Evolutionary conservation across 64 coral and sea anemone genomes (phyloP).

Genomic region (Dendronephthya gigantea): DNA sequence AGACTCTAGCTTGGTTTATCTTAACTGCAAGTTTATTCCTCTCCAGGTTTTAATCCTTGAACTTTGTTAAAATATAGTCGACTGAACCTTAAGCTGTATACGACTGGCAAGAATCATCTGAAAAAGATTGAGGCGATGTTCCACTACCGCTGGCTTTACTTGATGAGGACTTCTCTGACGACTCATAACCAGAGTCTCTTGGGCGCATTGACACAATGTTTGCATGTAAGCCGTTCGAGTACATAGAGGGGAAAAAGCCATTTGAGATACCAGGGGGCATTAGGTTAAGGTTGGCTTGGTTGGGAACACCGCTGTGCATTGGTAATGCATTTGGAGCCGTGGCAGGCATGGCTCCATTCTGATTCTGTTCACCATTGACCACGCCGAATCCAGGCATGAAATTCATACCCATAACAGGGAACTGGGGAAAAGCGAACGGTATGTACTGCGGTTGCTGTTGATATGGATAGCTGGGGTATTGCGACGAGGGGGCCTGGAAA

Average conservation of each 20-base stretch:
- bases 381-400: not conserved
- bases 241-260: not conserved
- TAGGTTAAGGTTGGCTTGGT: not conserved
- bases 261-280: not conserved
- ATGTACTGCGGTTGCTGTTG: not conserved
- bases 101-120: not conserved
- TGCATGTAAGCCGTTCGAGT: not conserved
- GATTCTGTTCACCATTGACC: not conserved
- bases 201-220: not conserved
- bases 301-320: not conserved
- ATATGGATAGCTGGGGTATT: not conserved
- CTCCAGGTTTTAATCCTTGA: too few species aligned
- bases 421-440: slow-evolving; percentile 1
- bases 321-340: not conserved
- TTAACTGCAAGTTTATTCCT: too few species aligned
- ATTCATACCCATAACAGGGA: not conserved
- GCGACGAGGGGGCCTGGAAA: not conserved
- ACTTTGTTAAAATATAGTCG: not conserved
- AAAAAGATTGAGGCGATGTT: not conserved
- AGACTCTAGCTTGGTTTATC: too few species aligned
- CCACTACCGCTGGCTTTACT: not conserved
- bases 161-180: not conserved
- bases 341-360: not conserved
- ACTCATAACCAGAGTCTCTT: not conserved
- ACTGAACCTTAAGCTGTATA: not conserved